phyloP scores from a whole-genome alignment of 2,888 invertebrate species.

The Pandemis cinnamomeana region DNA sequence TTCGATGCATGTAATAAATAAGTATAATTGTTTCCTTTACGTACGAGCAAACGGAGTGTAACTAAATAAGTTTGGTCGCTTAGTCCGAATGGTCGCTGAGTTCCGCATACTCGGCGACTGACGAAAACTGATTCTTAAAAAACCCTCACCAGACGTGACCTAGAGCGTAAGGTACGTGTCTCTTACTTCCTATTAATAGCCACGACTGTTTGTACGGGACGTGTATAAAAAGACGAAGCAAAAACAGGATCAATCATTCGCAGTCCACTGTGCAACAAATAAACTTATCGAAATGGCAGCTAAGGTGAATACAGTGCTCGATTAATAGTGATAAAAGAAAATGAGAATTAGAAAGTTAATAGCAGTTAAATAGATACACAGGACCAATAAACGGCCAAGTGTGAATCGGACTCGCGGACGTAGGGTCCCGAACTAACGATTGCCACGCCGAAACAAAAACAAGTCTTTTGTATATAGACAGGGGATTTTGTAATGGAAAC shows the following conservation, averaged over 20 bases:
- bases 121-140: conserved; percentile 76
- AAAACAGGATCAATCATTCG: conserved; percentile 73
- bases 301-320: conserved; percentile 65
- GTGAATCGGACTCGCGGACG: too few relatives aligned
- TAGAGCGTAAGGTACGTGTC: conserved; percentile 65
- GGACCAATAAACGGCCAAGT: too few relatives aligned
- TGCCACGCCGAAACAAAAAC: too few relatives aligned
- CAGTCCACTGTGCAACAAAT: conserved; percentile 75
- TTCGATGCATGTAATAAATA: conserved; percentile 44
- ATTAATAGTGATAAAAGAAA: background rate
- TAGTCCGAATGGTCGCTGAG: conserved; percentile 51
- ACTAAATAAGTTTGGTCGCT: conserved; percentile 47
- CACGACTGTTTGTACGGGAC: conserved; percentile 67
- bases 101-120: conserved; percentile 69
- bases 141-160: conserved; percentile 70
- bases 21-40: conserved; percentile 48
- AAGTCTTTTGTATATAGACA: too few relatives aligned
- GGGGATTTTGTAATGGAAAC: too few relatives aligned
- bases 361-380: too few relatives aligned
- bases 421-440: too few relatives aligned
- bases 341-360: background rate
- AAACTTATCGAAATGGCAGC: conserved; percentile 80
- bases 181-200: conserved; percentile 79
- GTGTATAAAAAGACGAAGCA: conserved; percentile 67
- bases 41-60: conserved; percentile 23